Base-by-base conservation (phyloP, 2,113 vertebrate species). In the Leptocoma aspasia region DNA sequence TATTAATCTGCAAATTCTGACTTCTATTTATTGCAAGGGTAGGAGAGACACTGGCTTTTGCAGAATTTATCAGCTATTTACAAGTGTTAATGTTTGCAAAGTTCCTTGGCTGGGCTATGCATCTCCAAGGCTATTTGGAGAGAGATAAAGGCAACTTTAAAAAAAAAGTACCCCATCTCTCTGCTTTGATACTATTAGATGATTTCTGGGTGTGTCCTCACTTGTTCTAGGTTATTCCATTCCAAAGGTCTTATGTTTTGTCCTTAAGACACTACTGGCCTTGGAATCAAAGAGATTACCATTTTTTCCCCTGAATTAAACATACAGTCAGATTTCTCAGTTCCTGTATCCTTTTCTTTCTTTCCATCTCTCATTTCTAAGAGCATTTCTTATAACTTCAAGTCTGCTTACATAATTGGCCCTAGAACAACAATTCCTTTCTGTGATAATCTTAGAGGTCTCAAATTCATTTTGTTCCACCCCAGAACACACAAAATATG, bases 91-190 rank as follows among this genome's bases (percentile, higher is more conserved):
- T 52, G 22, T 76, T 88, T 57, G 27, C 42, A 54, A 65, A 95
- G 73, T 82, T 87, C 33, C 45, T 84, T 79, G 66, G 45, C 18
- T 88, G 59, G 68, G 68, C 47, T 77, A 53, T 70, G 70, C 41
- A 53, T 92, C 54, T 88, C 82, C 54, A 70, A 44, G 59, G 64
- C 64, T 94, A 77, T 95, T 96, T 89, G 69, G 65, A 86, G 61
- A 91, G 44, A 81, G 49, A 79, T 53, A 86, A 91, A 94, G 52
- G 28, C 64, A 89, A 89, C 35, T 80, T 85, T 3, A 3, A 57
- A 63, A 89, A 88, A 63, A 66, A 68, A 45, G n/a, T 9, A 13
- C 2, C 27, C 17, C 24, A 13, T 72, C n/a, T 64, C 63, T 85
- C 20, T 75, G 15, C 39, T 79, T 3, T 19, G 56, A 52, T 91